Percentiles rank a stretch among this genome's conserved stretches.
phyloP scores from a whole-genome alignment of 2,888 invertebrate species.

The Oxytorus armatus region DNA sequence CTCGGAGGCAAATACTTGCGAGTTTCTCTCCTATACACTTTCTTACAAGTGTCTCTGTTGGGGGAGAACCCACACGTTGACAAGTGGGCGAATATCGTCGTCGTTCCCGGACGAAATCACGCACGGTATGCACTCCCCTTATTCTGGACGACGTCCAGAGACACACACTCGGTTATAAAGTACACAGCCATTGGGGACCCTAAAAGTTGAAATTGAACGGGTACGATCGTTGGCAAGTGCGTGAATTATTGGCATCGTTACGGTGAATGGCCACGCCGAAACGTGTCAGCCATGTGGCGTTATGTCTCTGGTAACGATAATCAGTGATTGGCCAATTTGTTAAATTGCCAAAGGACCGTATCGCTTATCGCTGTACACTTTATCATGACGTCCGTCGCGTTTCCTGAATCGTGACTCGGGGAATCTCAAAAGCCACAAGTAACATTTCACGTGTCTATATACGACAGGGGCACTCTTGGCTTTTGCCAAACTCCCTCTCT shows the following conservation, averaged over 20 bases:
- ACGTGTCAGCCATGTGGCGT: not conserved
- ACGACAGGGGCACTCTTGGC: conserved; percentile 19
- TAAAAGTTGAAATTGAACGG: conserved; percentile 37
- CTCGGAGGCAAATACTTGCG: conserved; percentile 7
- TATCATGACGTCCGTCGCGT: conserved; percentile 50
- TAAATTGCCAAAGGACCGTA: conserved; percentile 48
- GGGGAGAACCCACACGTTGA: conserved; percentile 40
- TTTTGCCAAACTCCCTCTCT: conserved; percentile 10
- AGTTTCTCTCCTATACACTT: conserved; percentile 18
- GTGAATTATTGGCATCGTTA: conserved; percentile 15
- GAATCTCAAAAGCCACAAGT: conserved; percentile 51
- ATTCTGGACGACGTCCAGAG: conserved; percentile 61
- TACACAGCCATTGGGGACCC: conserved; percentile 20
- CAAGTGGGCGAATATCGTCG: conserved; percentile 33
- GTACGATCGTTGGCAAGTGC: conserved; percentile 39
- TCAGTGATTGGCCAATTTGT: conserved; percentile 22
- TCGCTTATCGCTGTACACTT: conserved; percentile 18
- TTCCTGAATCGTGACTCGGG: conserved; percentile 59
- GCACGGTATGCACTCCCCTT: conserved; percentile 40
- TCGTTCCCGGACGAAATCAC: conserved; percentile 36
- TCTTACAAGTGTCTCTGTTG: conserved; percentile 37
- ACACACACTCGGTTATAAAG: conserved; percentile 8
- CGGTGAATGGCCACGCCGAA: conserved; percentile 17
- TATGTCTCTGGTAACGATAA: not conserved
- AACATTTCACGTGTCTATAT: conserved; percentile 52